Evolutionary conservation across 1,140 invertebrate genomes (phyloP), one percentile per base, ranked within the genome.

Genomic region (Zeugodacus cucurbitae): DNA sequence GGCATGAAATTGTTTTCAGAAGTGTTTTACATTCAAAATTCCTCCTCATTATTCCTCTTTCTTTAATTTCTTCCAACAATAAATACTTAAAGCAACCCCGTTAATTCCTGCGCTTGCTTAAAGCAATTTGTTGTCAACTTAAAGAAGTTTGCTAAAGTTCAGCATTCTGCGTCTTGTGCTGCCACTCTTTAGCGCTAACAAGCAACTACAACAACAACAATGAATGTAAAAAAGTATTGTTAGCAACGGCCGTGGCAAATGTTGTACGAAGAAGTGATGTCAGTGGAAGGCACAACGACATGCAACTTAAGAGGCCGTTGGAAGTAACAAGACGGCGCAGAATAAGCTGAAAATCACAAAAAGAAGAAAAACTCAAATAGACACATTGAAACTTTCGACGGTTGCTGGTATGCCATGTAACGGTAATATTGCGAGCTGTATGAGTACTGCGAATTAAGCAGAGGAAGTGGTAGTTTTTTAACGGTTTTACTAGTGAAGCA

Each of bases 211-310:
- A 82, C 74, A 48, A 82, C 2, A 48, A 82, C 17, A 22, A 20
- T 1, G 34, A n/a, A n/a, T n/a, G n/a, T n/a, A n/a, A n/a, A 74
- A 48, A 78, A 26, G 37, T 32, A 78, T 78, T 78, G 74, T 78
- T 48, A n/a, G 22, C 41, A 26, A 17, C 41, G 22, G 41, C 41
- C 2, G 41, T 17, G 34, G 74, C 22, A 26, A 54, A 82, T 82
- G 37, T 82, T 82, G 74, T 26, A 82, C 41, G 74, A 82, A 48
- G 41, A 82, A 82, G 74, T 82, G 41, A 48, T 48, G 74, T 82
- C 74, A 82, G 74, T 54, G 74, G 44, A 41, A 22, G 74, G n/a
- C n/a, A n/a, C n/a, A n/a, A n/a, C n/a, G n/a, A 82, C 41, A 82
- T 82, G 74, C 37, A 48, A 82, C 41, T 29, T 82, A 48, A 82